These are phyloP conservation scores for Pluvialis apricaria DNA, from an alignment of 2,113 vertebrate species.

Conservation along the genomic window DNA sequence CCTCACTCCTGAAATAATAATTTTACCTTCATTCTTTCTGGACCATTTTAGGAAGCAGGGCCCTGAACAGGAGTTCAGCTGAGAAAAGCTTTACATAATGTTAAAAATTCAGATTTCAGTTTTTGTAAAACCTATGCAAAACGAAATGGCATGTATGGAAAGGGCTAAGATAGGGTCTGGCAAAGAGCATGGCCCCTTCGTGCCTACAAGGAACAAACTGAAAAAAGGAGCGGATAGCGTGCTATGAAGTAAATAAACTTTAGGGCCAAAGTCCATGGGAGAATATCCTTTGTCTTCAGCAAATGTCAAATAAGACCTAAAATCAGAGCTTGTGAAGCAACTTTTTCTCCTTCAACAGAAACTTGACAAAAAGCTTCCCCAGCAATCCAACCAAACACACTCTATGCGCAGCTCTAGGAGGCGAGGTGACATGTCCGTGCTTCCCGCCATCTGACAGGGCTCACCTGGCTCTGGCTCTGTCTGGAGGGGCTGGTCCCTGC, in stretches of 20 bases:
- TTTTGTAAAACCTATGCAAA: not conserved
- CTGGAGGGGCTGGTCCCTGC: not conserved
- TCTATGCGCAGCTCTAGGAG: not conserved
- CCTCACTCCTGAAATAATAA: not conserved
- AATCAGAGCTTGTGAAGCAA: not conserved
- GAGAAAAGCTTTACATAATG: not conserved
- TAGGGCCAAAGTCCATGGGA: not conserved
- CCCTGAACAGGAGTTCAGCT: not conserved
- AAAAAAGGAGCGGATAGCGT: fast-evolving
- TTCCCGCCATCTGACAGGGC: fast-evolving
- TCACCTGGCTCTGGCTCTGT: not conserved
- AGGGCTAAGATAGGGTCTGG: not conserved
- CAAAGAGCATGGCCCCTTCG: not conserved
- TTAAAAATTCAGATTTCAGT: not conserved
- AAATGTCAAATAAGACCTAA: not conserved
- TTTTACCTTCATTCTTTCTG: not conserved
- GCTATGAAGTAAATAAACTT: not conserved
- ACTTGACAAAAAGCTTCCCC: not conserved
- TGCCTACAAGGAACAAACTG: not conserved
- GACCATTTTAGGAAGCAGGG: not conserved
- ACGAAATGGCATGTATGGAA: not conserved
- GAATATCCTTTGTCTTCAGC: not conserved
- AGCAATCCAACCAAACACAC: not conserved
- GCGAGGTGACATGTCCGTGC: fast-evolving
- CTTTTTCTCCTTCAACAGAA: not conserved